A percentile compares a stretch with the other conserved stretches of the same genome.
These are phyloP conservation scores for Carlito syrichta DNA, from an alignment of 2,113 vertebrate species.

Conservation along the genomic window DNA sequence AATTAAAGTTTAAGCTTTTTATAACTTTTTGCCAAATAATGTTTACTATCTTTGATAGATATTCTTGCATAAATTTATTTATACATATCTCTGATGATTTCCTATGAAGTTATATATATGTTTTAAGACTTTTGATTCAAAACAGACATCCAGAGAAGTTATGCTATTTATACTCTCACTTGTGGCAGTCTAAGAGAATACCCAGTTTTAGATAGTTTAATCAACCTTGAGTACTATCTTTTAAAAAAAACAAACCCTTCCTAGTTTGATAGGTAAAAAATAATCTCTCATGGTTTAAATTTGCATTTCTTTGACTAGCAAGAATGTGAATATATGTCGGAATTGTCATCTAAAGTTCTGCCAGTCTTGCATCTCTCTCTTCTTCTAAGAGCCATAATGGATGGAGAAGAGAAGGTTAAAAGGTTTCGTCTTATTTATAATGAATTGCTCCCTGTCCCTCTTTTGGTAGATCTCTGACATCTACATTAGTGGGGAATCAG, in stretches of 20 bases:
- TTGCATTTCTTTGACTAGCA: background rate
- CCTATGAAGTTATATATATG: background rate
- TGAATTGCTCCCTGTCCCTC: background rate
- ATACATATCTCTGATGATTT: background rate
- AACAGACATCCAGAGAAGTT: background rate
- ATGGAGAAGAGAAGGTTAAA: background rate
- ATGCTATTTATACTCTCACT: background rate
- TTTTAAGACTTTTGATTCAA: conserved; percentile 26
- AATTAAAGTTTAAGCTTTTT: background rate
- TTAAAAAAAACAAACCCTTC: background rate
- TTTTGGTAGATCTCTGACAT: conserved; percentile 95
- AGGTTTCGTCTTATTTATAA: background rate
- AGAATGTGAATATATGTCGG: background rate
- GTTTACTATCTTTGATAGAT: background rate
- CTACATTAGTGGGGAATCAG: conserved; percentile 96
- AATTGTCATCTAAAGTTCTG: background rate
- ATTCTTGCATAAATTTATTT: background rate
- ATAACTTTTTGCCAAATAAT: background rate
- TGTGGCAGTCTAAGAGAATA: background rate
- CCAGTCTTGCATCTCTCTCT: background rate
- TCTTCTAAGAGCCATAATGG: background rate
- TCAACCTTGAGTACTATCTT: background rate
- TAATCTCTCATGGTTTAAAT: background rate
- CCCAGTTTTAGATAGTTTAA: background rate
- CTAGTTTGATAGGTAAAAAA: background rate